A percentile compares a stretch with the other conserved stretches of the same genome.
phyloP scores from a whole-genome alignment of 2,797 vertebrate species.

The Rhynchotus rufescens region DNA sequence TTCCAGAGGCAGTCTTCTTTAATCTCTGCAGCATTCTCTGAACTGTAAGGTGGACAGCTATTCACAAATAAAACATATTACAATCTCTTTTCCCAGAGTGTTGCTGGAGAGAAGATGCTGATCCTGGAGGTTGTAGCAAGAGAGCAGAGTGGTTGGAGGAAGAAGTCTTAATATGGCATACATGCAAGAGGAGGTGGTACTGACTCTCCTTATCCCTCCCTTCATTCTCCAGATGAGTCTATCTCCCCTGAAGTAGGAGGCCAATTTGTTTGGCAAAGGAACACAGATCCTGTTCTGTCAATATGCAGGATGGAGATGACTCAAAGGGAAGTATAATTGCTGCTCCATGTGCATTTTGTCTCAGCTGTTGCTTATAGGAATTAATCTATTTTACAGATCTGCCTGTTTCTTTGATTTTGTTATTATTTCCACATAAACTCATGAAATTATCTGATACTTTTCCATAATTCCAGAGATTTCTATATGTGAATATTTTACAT shows the following conservation, averaged over 20 bases:
- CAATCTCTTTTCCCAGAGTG: background rate
- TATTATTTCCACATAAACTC: background rate
- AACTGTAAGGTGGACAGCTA: too few relatives aligned
- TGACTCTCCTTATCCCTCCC: background rate
- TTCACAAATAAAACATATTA: too few relatives aligned
- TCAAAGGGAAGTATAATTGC: background rate
- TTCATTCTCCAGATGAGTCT: background rate
- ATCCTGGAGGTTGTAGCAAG: too few relatives aligned
- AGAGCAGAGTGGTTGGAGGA: too few relatives aligned
- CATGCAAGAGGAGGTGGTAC: background rate
- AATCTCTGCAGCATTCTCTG: too few relatives aligned
- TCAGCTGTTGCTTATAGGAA: background rate
- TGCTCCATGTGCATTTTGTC: background rate
- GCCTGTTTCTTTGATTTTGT: background rate
- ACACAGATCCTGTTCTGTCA: background rate
- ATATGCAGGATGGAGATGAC: background rate
- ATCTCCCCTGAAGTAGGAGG: background rate
- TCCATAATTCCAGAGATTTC: background rate
- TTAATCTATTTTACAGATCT: background rate
- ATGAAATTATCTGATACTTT: background rate
- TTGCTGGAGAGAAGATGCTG: background rate
- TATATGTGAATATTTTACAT: rapidly evolving
- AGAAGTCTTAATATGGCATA: too few relatives aligned
- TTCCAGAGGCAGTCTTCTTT: too few relatives aligned
- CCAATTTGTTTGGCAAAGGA: background rate